Evolutionary conservation across 2,888 invertebrate genomes (phyloP).

Genomic region (Aporophyla lueneburgensis): DNA sequence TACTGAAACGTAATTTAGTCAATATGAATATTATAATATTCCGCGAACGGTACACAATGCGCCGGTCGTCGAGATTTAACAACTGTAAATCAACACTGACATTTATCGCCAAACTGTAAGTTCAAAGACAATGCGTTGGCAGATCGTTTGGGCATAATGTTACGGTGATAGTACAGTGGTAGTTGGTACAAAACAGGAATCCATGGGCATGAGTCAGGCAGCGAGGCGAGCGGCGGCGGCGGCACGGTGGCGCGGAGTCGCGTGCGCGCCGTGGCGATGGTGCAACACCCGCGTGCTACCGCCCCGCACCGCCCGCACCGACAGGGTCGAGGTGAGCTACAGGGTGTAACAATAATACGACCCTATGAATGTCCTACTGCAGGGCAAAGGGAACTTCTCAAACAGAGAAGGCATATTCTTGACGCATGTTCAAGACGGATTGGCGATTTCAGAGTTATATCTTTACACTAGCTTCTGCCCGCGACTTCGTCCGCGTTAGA

Average conservation of each 20-base stretch:
- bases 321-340: conserved; percentile 15
- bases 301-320: conserved; percentile 20
- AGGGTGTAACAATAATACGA: background rate
- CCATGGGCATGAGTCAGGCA: conserved; percentile 86
- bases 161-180: conserved; percentile 80
- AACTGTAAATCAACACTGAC: conserved; percentile 83
- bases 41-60: conserved; percentile 61
- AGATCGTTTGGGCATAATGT: conserved; percentile 88
- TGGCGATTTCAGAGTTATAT: background rate
- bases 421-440: background rate
- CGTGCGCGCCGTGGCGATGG: conserved; percentile 67
- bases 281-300: conserved; percentile 54
- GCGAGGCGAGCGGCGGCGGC: conserved; percentile 76
- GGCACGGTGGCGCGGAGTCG: conserved; percentile 69
- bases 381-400: background rate
- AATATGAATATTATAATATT: conserved; percentile 63
- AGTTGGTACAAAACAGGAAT: conserved; percentile 83
- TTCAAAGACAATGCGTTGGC: conserved; percentile 89
- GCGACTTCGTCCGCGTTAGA: no score
- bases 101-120: conserved; percentile 86
- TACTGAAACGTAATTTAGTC: conserved; percentile 47
- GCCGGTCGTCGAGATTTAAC: conserved; percentile 72
- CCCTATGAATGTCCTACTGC: background rate
- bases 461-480: no score
- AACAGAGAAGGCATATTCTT: background rate